Base-by-base conservation (phyloP, 2,113 vertebrate species). In the Cheirogaleus medius region DNA sequence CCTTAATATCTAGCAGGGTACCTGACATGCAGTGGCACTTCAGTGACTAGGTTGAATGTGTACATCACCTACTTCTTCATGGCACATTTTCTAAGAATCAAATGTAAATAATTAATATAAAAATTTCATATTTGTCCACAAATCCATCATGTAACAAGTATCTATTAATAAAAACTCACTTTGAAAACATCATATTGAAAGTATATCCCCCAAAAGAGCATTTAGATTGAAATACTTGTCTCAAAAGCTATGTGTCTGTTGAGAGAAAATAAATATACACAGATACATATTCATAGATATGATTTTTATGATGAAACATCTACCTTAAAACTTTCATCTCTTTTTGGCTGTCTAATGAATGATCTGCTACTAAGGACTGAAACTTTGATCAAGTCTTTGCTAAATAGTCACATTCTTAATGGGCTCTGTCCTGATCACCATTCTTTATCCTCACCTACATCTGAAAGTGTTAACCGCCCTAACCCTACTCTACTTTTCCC, bases 191-290 rank as follows among this genome's bases (percentile, higher is more conserved):
- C 27, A 47, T 32, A 47, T 87, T 86, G 82, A 90, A 84, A 83
- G 44, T 63, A 71, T 25, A 47, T 2, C 27, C 11, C 8, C 23
- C 4, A 1, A 93, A 87, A 91, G 9, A 52, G 8, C 76, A 27
- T 18, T 63, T 93, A 71, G 5, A 47, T 63, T 3, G 52, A 63
- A 92, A 74, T 85, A 14, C 8, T 88, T 77, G 44, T 17, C 21
- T 47, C 18, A 44, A 83, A 90, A 87, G 32, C 2, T 90, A 18
- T 89, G 15, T 78, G 93, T 68, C 39, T 82, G 32, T 29, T 20
- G n/a, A 83, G 21, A 95, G 74, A 91, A 96, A 92, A 83, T 92
- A 89, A 89, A 82, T 47, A 83, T n/a, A 58, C 0, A 12, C 37
- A 82, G 39, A 49, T n/a, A 83, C 23, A 17, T 56, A 92, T 89